Evolutionary conservation across 2,797 vertebrate genomes (phyloP).

Genomic region (Craterocephalus amniculus): DNA sequence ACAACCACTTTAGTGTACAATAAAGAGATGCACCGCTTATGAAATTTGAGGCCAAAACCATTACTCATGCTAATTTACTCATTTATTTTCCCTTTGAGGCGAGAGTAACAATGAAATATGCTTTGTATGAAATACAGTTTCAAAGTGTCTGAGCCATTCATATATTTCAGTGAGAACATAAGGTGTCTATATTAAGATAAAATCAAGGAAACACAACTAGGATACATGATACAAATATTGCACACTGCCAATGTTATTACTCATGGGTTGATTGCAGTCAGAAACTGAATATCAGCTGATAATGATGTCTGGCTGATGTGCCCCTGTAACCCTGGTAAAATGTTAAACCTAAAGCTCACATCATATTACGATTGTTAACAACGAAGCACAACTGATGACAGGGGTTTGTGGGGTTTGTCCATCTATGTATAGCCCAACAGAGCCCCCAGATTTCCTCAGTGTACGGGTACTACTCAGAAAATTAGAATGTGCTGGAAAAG

Average conservation of each 20-base stretch:
- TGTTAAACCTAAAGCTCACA: too few relatives aligned
- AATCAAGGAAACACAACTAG: background rate
- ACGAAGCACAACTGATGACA: background rate
- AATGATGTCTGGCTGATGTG: background rate
- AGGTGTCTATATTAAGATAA: background rate
- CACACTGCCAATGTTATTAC: too few relatives aligned
- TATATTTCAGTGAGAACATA: background rate
- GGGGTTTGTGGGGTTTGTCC: background rate
- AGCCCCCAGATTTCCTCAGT: background rate
- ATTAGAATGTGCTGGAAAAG: too few relatives aligned
- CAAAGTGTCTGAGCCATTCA: too few relatives aligned
- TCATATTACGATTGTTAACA: background rate
- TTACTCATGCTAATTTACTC: too few relatives aligned
- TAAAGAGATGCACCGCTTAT: background rate
- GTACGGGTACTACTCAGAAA: too few relatives aligned
- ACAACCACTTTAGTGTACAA: background rate
- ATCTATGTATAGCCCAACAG: background rate
- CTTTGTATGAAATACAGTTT: too few relatives aligned
- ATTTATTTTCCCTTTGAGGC: too few relatives aligned
- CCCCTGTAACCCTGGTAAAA: background rate
- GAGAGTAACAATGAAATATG: too few relatives aligned
- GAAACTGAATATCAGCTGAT: background rate
- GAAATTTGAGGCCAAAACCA: background rate
- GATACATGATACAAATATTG: background rate
- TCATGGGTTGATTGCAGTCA: too few relatives aligned